Conservation (phyloP, 2,113 vertebrate genomes). For the Acanthisitta chloris region DNA sequence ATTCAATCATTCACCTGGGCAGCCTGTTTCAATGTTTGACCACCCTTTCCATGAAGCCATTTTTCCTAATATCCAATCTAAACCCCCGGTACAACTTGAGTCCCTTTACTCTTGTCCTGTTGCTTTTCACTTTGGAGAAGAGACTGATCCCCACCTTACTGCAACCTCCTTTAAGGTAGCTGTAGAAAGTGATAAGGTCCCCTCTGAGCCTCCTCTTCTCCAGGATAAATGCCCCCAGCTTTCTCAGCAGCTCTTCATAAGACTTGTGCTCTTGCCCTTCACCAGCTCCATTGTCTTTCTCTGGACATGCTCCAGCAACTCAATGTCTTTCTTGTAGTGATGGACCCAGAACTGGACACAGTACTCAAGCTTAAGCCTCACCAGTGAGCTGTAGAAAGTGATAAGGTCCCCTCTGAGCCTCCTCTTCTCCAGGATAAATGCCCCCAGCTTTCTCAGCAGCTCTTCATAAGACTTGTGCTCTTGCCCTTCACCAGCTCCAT, state of each 20-base stretch:
- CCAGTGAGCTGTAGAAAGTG: background rate
- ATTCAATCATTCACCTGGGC: background rate
- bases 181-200: background rate
- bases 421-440: background rate
- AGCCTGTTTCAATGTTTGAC: background rate
- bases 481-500: background rate
- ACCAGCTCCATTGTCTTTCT: background rate
- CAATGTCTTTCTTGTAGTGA: background rate
- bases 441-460: background rate
- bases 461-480: background rate
- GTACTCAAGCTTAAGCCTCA: accelerated
- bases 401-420: too few relatives aligned
- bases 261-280: background rate
- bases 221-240: background rate
- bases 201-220: background rate
- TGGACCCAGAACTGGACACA: background rate
- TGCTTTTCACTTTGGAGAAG: background rate
- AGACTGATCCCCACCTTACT: background rate
- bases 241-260: background rate
- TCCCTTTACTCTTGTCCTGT: background rate
- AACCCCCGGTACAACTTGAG: background rate
- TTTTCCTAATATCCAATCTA: background rate
- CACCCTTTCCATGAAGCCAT: background rate
- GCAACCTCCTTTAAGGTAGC: background rate
- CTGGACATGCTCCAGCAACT: accelerated